A percentile compares a stretch with the other conserved stretches of the same genome.
Evolutionary conservation across 2,113 vertebrate species (phyloP).

Genomic region (Rhagologus leucostigma): DNA sequence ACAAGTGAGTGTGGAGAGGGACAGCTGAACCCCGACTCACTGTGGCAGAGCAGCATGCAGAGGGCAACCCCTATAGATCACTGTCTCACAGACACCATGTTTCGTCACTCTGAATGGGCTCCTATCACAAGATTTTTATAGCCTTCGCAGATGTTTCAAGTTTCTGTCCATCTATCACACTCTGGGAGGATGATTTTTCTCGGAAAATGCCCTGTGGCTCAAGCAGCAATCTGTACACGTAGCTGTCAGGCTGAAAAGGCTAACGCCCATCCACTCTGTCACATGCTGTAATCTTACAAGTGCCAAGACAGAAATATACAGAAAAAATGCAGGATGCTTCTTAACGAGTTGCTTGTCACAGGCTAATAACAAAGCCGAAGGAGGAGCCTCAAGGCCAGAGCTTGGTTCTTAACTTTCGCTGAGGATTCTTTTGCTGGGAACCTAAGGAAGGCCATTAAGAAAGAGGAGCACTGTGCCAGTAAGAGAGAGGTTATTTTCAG

Average conservation of each 20-base stretch:
- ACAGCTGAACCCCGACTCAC: background rate
- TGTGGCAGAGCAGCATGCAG: background rate
- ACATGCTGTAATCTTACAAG: conserved; percentile 62
- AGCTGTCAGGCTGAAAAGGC: conserved; percentile 70
- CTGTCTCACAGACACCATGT: background rate
- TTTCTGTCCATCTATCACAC: conserved; percentile 61
- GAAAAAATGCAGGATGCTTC: conserved; percentile 36
- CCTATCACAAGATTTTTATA: conserved; percentile 38
- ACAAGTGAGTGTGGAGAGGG: background rate
- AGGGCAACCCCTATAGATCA: background rate
- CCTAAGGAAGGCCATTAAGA: background rate
- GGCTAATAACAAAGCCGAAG: conserved; percentile 40
- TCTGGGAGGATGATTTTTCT: conserved; percentile 29
- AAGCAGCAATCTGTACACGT: conserved; percentile 47
- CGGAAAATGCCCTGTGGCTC: conserved; percentile 61
- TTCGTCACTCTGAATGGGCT: background rate
- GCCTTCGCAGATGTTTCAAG: conserved; percentile 56
- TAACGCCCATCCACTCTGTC: conserved; percentile 60
- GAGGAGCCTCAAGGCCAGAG: conserved; percentile 7
- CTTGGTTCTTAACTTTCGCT: background rate
- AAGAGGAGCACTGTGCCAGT: background rate
- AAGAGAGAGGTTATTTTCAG: background rate
- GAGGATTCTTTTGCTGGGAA: background rate
- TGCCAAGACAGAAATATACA: conserved; percentile 33
- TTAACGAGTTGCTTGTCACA: conserved; percentile 63